Conservation (phyloP, 1,140 invertebrate genomes). For the Bilobella aurantiaca region DNA sequence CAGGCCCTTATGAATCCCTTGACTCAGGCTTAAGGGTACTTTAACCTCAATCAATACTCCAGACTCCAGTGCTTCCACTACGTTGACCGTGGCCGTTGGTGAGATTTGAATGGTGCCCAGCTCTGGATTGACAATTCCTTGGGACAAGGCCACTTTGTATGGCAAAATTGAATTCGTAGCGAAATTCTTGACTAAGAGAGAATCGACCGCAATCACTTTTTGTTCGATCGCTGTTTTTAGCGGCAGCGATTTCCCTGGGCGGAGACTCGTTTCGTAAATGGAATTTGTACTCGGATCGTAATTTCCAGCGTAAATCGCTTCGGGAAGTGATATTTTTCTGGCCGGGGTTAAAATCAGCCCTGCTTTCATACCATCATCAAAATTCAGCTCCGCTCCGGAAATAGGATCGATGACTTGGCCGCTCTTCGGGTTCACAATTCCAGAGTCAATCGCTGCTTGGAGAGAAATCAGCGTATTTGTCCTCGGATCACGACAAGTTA, state of each 20-base stretch:
- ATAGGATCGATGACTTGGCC: conserved; percentile 66
- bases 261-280: conserved; percentile 2
- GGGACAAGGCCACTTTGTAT: conserved; percentile 68
- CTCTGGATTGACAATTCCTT: conserved; percentile 63
- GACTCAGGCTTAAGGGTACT: conserved; percentile 67
- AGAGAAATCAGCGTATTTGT: conserved; percentile 66
- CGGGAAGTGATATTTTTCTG: conserved; percentile 67
- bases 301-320: conserved; percentile 75
- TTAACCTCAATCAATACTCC: conserved; percentile 70
- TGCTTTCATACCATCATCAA: conserved; percentile 66
- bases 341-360: conserved; percentile 71
- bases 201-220: conserved; percentile 67
- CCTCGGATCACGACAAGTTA: conserved; percentile 69
- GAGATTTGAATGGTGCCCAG: conserved; percentile 53
- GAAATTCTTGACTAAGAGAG: conserved; percentile 58
- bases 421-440: conserved; percentile 67
- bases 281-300: conserved; percentile 52
- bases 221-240: conserved; percentile 63
- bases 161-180: conserved; percentile 59
- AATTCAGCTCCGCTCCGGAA: conserved; percentile 58
- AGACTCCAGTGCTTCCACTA: conserved; percentile 72
- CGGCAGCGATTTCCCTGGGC: conserved; percentile 56
- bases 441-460: conserved; percentile 65
- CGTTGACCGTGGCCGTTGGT: conserved; percentile 57
- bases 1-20: conserved; percentile 70